Percentiles rank a stretch among this genome's conserved stretches.
Evolutionary conservation across 2,113 vertebrate genomes (phyloP).

Genomic region (Chunga burmeisteri): DNA sequence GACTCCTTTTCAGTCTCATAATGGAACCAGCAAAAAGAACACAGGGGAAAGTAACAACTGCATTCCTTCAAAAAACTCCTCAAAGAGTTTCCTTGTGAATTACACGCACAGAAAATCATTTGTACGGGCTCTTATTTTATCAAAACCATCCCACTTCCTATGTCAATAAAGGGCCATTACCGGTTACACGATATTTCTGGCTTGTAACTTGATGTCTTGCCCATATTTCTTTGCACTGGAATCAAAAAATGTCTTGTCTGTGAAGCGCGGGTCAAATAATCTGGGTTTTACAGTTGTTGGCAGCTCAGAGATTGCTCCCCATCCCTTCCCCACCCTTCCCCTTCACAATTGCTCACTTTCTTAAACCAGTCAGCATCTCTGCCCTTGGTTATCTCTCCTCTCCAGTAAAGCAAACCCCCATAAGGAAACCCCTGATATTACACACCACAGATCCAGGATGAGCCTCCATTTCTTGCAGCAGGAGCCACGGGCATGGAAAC

Average conservation of each 20-base stretch:
- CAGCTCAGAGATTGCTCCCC: background rate
- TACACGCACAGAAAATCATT: background rate
- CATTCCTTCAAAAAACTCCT: background rate
- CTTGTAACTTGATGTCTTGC: conserved; percentile 4
- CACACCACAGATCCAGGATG: background rate
- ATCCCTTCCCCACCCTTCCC: too few species aligned
- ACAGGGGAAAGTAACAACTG: background rate
- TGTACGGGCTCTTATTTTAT: conserved; percentile 15
- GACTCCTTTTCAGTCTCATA: background rate
- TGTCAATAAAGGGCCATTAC: background rate
- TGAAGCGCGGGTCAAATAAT: background rate
- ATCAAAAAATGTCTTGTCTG: background rate
- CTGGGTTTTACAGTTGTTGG: background rate
- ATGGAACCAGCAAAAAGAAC: background rate
- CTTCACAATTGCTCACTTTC: background rate
- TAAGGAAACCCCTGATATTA: background rate
- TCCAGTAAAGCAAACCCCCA: rapidly evolving
- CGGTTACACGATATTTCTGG: conserved; percentile 23
- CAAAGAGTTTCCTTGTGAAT: background rate
- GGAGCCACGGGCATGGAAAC: background rate
- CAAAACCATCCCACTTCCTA: conserved; percentile 30
- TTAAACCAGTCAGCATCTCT: background rate
- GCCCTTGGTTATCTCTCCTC: background rate
- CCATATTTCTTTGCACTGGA: background rate
- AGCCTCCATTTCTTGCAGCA: background rate